Conservation (phyloP, 2,113 vertebrate genomes). For the Leptocoma aspasia region DNA sequence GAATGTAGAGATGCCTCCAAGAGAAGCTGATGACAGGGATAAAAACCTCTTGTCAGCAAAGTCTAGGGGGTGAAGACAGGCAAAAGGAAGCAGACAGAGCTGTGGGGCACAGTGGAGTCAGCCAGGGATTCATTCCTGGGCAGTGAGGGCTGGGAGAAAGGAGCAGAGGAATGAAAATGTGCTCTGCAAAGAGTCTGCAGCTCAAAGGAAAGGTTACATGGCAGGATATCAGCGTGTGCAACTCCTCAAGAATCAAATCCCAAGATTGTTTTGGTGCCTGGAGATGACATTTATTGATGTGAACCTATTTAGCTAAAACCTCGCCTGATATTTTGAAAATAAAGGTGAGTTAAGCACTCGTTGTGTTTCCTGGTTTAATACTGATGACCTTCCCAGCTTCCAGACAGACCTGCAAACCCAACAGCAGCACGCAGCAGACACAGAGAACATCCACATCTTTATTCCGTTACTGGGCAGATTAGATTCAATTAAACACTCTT, state of each 20-base stretch:
- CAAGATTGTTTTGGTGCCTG: background rate
- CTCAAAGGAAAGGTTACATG: fast-evolving
- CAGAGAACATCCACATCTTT: background rate
- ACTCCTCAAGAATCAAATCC: background rate
- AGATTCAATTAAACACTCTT: background rate
- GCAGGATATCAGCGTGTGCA: background rate
- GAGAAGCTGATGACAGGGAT: background rate
- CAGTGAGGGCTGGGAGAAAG: background rate
- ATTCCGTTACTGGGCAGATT: background rate
- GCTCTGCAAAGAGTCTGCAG: background rate
- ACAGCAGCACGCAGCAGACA: background rate
- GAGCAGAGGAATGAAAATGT: background rate
- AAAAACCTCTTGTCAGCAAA: background rate
- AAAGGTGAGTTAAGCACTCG: background rate
- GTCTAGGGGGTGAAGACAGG: background rate
- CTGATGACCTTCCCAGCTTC: background rate
- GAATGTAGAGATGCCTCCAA: too few species aligned
- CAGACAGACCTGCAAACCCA: background rate
- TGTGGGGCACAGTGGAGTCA: background rate
- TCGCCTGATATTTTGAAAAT: background rate
- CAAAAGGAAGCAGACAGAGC: background rate
- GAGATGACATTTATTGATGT: background rate
- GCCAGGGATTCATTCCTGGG: background rate
- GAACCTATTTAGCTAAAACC: background rate
- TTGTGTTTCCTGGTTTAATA: background rate